phyloP scores from a whole-genome alignment of 64 coral and sea anemone species.

The Montipora cactus region DNA sequence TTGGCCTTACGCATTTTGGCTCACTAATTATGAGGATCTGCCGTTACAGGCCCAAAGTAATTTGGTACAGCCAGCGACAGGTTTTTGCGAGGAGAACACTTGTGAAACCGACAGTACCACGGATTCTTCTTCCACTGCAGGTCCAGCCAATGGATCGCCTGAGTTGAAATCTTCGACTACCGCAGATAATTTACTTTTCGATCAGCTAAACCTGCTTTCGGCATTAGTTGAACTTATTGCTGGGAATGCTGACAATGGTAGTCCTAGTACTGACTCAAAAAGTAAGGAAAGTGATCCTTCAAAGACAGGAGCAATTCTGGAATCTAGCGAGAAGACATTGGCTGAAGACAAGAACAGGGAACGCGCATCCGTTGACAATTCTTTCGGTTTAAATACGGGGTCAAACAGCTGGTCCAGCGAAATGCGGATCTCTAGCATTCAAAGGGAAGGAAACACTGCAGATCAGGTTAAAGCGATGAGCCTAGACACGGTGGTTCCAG shows the following conservation, averaged over 20 bases:
- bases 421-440: neutral
- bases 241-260: neutral
- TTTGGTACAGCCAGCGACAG: neutral
- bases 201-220: slow-evolving; percentile 43
- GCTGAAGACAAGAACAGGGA: too few species aligned
- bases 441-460: slow-evolving; percentile 11
- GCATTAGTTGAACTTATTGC: neutral
- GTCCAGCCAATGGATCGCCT: too few species aligned
- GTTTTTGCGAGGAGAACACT: neutral
- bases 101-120: neutral
- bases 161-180: neutral
- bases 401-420: neutral
- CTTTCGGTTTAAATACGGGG: neutral
- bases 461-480: neutral
- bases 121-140: neutral
- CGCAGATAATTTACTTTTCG: slow-evolving; percentile 6
- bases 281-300: neutral
- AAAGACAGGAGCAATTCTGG: neutral
- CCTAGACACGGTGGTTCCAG: neutral
- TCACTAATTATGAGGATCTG: slow-evolving; percentile 11
- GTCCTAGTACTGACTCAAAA: neutral
- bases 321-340: neutral
- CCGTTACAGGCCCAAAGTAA: neutral
- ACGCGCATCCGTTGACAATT: neutral
- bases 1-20: slow-evolving; percentile 48